These are phyloP conservation scores for Dorcus hopei DNA, from an alignment of 2,888 invertebrate genomes.

Conservation along the genomic window DNA sequence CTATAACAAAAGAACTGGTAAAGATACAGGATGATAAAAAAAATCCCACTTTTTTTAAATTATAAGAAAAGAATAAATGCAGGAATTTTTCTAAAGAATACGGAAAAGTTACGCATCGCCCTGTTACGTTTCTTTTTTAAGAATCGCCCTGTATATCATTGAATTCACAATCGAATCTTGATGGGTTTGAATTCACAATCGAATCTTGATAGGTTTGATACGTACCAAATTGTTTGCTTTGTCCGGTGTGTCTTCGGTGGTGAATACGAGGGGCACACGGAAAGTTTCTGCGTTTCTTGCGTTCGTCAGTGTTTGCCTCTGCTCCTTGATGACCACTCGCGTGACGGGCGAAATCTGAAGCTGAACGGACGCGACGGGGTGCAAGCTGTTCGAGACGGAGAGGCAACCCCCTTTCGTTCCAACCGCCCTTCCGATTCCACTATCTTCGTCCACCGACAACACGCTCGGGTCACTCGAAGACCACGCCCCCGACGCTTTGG, in stretches of 20 bases:
- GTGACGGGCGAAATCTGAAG: constrained; percentile 38
- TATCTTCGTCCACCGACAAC: constrained; percentile 38
- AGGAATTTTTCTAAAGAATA: no score
- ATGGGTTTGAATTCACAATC: no score
- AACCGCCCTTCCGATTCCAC: constrained; percentile 45
- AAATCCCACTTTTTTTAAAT: no score
- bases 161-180: no score
- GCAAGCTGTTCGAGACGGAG: constrained; percentile 40
- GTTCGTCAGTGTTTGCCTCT: constrained; percentile 36
- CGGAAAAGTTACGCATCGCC: no score
- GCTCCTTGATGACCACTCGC: constrained; percentile 33
- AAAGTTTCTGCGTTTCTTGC: constrained; percentile 28
- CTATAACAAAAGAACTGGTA: no score
- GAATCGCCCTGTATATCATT: no score
- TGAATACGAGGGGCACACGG: constrained; percentile 37
- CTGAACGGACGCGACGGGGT: constrained; percentile 39
- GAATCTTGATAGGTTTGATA: no score
- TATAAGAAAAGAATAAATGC: no score
- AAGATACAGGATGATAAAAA: no score
- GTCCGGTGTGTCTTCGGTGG: constrained; percentile 33
- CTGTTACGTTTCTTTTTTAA: no score
- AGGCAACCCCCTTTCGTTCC: constrained; percentile 38
- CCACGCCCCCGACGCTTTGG: constrained; percentile 41
- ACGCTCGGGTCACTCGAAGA: constrained; percentile 40
- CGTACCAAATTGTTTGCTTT: constrained; percentile 43